Evolutionary conservation across 2,888 invertebrate genomes (phyloP).

Genomic region (Rotaria socialis): DNA sequence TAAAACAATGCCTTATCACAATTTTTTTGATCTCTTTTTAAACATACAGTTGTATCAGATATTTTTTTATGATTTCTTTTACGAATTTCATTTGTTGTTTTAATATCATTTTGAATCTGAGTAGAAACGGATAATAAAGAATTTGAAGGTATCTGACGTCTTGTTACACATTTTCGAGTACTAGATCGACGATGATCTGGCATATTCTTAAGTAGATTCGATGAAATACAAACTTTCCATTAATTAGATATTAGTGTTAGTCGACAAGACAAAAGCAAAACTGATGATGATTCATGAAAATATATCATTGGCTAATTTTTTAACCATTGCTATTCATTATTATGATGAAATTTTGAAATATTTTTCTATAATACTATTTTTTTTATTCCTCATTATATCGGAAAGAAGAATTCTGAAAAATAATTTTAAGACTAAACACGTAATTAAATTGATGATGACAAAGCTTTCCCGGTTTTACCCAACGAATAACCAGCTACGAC

Average conservation of each 20-base stretch:
- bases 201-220: not conserved
- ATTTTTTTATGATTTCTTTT: not conserved
- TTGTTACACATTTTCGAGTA: not conserved
- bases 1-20: not conserved
- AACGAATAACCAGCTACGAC: too few relatives aligned
- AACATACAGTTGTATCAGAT: not conserved
- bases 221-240: too few relatives aligned
- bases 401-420: not conserved
- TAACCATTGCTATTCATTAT: not conserved
- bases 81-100: not conserved
- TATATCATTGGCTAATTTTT: not conserved
- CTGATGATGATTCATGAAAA: not conserved
- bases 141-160: not conserved
- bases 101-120: not conserved
- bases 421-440: not conserved
- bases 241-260: too few relatives aligned
- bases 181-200: not conserved
- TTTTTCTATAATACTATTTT: not conserved
- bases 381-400: not conserved
- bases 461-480: conserved; percentile 10
- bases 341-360: not conserved
- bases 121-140: too few relatives aligned
- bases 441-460: not conserved
- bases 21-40: not conserved
- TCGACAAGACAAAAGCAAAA: too few relatives aligned